A percentile compares a stretch with the other conserved stretches of the same genome.
These are phyloP conservation scores for Cyrtorhinus lividipennis DNA, from an alignment of 1,140 invertebrate species.

Conservation along the genomic window DNA sequence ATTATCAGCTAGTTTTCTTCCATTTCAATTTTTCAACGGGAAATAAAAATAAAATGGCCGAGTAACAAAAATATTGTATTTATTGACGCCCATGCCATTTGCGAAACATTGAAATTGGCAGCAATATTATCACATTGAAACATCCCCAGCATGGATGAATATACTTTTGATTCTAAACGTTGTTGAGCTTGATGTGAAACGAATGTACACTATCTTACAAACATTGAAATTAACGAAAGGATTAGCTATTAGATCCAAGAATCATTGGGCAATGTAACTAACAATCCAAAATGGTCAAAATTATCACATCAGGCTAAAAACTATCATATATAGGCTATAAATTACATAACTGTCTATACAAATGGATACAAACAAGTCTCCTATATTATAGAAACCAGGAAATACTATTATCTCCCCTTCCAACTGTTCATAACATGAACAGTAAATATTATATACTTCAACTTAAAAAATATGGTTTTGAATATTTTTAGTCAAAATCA, in stretches of 20 bases:
- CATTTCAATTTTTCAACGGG: too few species aligned
- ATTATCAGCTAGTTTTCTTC: too few species aligned
- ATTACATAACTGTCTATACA: not conserved
- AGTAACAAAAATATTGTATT: slow-evolving; percentile 3
- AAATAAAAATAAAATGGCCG: too few species aligned
- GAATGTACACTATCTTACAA: not conserved
- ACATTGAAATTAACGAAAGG: not conserved
- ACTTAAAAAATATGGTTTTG: not conserved
- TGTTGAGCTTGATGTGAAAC: not conserved
- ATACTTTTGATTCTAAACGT: not conserved
- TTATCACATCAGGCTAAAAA: not conserved
- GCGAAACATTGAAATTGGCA: not conserved
- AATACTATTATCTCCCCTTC: not conserved
- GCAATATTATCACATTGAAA: slow-evolving; percentile 4
- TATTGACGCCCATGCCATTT: not conserved
- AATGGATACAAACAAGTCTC: not conserved
- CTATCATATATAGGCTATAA: not conserved
- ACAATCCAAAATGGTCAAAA: not conserved
- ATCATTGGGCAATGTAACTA: not conserved
- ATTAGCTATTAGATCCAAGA: not conserved
- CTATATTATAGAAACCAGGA: not conserved
- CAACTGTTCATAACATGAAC: too few species aligned
- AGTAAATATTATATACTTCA: not conserved
- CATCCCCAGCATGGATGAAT: not conserved
- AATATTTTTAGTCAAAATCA: not conserved